phyloP scores from a whole-genome alignment of 2,888 invertebrate species.

The Tyria jacobaeae region DNA sequence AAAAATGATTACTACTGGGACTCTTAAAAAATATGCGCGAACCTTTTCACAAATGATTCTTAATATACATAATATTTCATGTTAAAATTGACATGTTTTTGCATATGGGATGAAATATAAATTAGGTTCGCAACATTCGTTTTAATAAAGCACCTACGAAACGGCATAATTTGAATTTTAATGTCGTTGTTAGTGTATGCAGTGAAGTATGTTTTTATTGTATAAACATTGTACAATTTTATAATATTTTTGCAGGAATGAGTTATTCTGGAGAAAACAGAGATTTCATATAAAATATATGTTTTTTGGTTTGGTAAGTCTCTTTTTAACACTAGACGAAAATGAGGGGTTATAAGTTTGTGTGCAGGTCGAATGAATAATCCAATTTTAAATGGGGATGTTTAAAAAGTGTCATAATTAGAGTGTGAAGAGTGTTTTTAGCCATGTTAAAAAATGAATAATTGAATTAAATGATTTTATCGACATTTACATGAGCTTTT shows the following conservation, averaged over 20 bases:
- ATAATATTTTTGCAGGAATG: slow-evolving; percentile 6
- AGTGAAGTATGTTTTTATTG: slow-evolving; percentile 12
- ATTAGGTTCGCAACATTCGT: slow-evolving; percentile 37
- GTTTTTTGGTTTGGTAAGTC: no score
- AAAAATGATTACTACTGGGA: slow-evolving; percentile 25
- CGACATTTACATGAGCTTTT: no score
- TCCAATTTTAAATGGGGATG: no score
- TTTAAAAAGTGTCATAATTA: no score
- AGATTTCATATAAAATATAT: no score
- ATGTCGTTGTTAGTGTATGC: slow-evolving; percentile 34
- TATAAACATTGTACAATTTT: slow-evolving; percentile 1
- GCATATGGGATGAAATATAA: slow-evolving; percentile 42
- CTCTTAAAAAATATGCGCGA: slow-evolving; percentile 7
- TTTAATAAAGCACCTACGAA: slow-evolving; percentile 43
- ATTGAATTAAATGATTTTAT: no score
- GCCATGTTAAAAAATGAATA: no score
- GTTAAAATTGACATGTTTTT: slow-evolving; percentile 23
- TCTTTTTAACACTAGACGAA: no score
- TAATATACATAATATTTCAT: slow-evolving; percentile 23
- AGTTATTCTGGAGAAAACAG: background rate
- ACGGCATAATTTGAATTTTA: slow-evolving; percentile 37
- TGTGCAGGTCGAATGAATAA: no score
- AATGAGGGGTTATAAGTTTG: no score
- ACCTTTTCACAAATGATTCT: slow-evolving; percentile 20
- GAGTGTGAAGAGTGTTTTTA: no score